Base-by-base conservation (phyloP, 1,140 invertebrate genomes). In the Caenorhabditis remanei region DNA sequence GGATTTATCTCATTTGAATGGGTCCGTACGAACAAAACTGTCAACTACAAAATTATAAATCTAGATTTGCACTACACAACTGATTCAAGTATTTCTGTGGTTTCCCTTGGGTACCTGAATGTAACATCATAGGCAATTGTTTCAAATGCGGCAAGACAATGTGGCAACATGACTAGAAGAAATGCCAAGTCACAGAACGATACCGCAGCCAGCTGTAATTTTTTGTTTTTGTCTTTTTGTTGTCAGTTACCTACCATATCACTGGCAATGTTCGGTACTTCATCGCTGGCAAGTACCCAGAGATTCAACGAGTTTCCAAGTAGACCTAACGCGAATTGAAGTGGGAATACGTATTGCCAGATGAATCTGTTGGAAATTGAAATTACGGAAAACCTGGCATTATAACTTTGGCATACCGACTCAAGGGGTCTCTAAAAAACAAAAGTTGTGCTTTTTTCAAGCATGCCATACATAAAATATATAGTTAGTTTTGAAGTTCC, bases 291-390 rank as follows among this genome's bases (percentile, higher is more conserved):
- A 14, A 92, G 85, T 58, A 92, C 87, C 89, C 89, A 92, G 46
- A 92, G 85, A 84, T 93, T 92, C 13, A 92, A 53, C 1, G 85
- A 83, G 61, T 93, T 92, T 50, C 91, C 91, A n/a, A 92, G 79
- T 24, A 92, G 85, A 24, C 91, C 91, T n/a, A 91, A 56, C 19
- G 85, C 46, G 83, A 92, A 92, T 85, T 92, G 89, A 32, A 90
- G 56, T 11, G 91, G 91, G 85, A 92, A 92, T 13, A 92, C 55
- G 75, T 89, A 92, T 32, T 79, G 84, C 83, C 83, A 88, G n/a
- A 88, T 56, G 83, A 85, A 85, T 83, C 87, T 88, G 87, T 8
- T 75, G 71, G 2, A 24, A 21, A 65, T 2, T 21, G 7, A 32
- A 16, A 11, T 48, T 65, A 8, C 21, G 48, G 46, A 3, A 6